Base-by-base conservation (phyloP, 2,113 vertebrate species). In the Megaptera novaeangliae region DNA sequence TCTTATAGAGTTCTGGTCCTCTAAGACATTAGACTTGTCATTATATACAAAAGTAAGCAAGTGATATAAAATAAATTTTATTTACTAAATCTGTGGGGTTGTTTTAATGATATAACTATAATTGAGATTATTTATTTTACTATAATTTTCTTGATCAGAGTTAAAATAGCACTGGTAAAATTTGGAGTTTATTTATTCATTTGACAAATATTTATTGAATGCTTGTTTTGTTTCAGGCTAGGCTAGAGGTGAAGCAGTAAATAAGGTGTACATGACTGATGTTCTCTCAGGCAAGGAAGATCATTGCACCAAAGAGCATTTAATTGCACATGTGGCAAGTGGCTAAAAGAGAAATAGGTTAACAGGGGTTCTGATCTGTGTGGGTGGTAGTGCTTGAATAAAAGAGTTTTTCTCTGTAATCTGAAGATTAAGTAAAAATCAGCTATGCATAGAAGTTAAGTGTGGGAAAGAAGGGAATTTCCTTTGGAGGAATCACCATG, bases 61-160 rank as follows among this genome's bases (percentile, higher is more conserved):
- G 36, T 66, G 36, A 15, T 75, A 80, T 89, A 66, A 84, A 34
- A 17, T 93, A 83, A 39, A 94, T 92, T 85, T 83, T 87, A 39
- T 81, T 91, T 55, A 20, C 18, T 72, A 72, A 89, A 83, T 89
- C 36, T 52, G 2, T 93, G 72, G 17, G 23, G 25, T 46, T 91
- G 49, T 92, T 88, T 95, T 83, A 92, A 82, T 96, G 64, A 57
- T 64, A 25, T n/a, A 20, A 39, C 72, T 68, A 72, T 52, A 52
- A 95, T 59, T 90, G 57, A 81, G 25, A 44, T 25, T 75, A 87
- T 88, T 81, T 71, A 94, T 97, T 91, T 86, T 96, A 69, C 55
- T 68, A 6, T 8, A 29, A 20, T 49, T 93, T 94, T 29, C 31
- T 91, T 72, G 72, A 63, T 92, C 34, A 74, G 46, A 8, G 13